Conservation (phyloP, 2,797 vertebrate species). For the Rhynchotus rufescens region DNA sequence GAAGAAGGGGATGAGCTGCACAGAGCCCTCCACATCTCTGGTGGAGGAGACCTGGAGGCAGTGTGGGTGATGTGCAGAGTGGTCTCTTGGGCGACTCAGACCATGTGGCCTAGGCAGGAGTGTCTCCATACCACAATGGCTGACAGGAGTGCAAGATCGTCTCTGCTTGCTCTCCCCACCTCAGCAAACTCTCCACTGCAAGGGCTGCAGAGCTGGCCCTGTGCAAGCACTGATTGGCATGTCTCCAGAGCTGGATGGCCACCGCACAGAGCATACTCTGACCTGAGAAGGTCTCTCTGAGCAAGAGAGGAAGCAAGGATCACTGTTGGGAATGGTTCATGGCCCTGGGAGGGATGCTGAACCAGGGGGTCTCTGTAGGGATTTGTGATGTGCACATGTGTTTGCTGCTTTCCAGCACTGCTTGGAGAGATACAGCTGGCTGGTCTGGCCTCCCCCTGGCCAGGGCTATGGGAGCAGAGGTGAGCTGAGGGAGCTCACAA, state of each 20-base stretch:
- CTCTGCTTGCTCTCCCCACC: neutral
- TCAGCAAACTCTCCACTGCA: accelerated
- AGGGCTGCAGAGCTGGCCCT: neutral
- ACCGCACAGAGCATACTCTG: accelerated
- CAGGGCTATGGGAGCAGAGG: neutral
- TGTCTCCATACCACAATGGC: neutral
- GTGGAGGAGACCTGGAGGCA: neutral
- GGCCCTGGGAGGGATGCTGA: accelerated
- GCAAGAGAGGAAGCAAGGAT: neutral
- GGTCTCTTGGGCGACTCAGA: neutral
- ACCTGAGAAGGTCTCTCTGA: neutral
- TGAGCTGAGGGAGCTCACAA: neutral
- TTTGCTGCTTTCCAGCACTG: neutral
- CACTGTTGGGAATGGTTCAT: accelerated
- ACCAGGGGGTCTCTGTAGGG: neutral
- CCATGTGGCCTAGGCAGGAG: neutral
- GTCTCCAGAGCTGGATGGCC: neutral
- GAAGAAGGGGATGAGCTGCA: neutral
- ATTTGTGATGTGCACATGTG: accelerated
- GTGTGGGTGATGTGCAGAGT: neutral
- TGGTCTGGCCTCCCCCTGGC: accelerated
- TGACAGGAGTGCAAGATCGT: neutral
- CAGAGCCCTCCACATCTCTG: accelerated
- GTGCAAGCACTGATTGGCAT: accelerated
- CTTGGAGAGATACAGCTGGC: accelerated